A percentile compares a stretch with the other conserved stretches of the same genome.
These are phyloP conservation scores for Cataglyphis livida DNA, from an alignment of 2,888 invertebrate genomes.

Conservation along the genomic window DNA sequence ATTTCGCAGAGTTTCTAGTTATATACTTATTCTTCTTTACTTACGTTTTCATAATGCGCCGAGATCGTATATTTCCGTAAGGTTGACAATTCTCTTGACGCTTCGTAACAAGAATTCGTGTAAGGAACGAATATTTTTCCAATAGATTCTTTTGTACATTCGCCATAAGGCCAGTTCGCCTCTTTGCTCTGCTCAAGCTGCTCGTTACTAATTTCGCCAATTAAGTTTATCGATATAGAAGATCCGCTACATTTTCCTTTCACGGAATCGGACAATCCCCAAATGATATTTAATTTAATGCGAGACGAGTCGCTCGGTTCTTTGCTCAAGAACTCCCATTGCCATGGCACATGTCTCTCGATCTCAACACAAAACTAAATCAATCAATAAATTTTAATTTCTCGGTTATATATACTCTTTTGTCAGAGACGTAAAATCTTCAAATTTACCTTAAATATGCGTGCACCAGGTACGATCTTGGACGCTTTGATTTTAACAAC, in stretches of 20 bases:
- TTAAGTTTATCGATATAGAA: slow-evolving; percentile 76
- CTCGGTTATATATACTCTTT: neutral
- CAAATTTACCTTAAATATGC: slow-evolving; percentile 79
- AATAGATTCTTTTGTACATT: slow-evolving; percentile 76
- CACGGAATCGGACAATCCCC: slow-evolving; percentile 79
- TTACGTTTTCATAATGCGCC: slow-evolving; percentile 79
- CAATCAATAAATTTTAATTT: slow-evolving; percentile 37
- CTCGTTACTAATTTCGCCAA: slow-evolving; percentile 79
- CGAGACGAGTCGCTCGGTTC: slow-evolving; percentile 78
- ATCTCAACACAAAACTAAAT: slow-evolving; percentile 80
- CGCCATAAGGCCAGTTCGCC: slow-evolving; percentile 80
- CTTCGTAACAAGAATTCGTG: slow-evolving; percentile 82
- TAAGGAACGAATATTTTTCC: slow-evolving; percentile 79
- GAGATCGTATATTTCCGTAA: slow-evolving; percentile 79
- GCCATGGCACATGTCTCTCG: slow-evolving; percentile 80
- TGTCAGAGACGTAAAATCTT: neutral
- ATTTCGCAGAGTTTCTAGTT: neutral
- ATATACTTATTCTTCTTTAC: slow-evolving; percentile 41
- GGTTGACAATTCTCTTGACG: slow-evolving; percentile 82
- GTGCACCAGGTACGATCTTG: slow-evolving; percentile 75
- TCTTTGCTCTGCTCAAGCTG: slow-evolving; percentile 77
- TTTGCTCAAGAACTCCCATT: slow-evolving; percentile 81
- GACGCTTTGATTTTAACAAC: slow-evolving; percentile 81
- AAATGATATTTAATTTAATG: slow-evolving; percentile 76
- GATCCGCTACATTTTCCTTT: slow-evolving; percentile 82